Evolutionary conservation across 1,140 invertebrate genomes (phyloP), one percentile per base, ranked within the genome.

Genomic region (Spodoptera litura): DNA sequence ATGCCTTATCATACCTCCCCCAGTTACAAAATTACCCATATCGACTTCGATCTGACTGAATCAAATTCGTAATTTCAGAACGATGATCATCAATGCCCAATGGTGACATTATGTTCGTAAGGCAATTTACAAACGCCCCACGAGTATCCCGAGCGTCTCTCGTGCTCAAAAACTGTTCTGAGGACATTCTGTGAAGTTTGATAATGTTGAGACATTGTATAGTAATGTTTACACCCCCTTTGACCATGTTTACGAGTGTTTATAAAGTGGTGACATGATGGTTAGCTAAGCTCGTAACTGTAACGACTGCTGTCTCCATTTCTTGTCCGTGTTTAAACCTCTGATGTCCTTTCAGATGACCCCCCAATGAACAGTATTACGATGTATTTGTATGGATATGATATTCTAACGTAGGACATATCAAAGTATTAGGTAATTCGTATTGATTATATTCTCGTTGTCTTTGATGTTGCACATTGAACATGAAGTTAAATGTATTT

Each of bases 401-500:
- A 74, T 58, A 66, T 61, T 49, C 55, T 73, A 70, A 38, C 64
- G 52, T 56, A 74, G 66, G 64, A 76, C 79, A 81, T 81, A 78
- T 81, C 79, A 78, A 77, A 77, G 31, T 79, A 61, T 52, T 72
- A 62, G 49, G 55, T 56, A 62, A 78, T 38, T 77, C 58, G 59
- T 76, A 74, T 27, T 70, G 64, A 80, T 8, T 77, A 77, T 66
- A 75, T 75, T 75, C 55, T 75, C 44, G 49, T 75, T 75, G 58
- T 77, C 59, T 59, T 81, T 79, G 70, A 74, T 80, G 78, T 81
- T 79, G 78, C 75, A 80, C 74, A 83, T 70, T 68, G 38, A 66
- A 71, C 31, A 78, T 61, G 15, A 55, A 72, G 53, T 72, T 44
- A 68, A 68, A 80, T 81, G 64, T 73, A 78, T 59, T 56, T 80